phyloP scores from a whole-genome alignment of 2,113 vertebrate genomes.

The Setophaga kirtlandii region DNA sequence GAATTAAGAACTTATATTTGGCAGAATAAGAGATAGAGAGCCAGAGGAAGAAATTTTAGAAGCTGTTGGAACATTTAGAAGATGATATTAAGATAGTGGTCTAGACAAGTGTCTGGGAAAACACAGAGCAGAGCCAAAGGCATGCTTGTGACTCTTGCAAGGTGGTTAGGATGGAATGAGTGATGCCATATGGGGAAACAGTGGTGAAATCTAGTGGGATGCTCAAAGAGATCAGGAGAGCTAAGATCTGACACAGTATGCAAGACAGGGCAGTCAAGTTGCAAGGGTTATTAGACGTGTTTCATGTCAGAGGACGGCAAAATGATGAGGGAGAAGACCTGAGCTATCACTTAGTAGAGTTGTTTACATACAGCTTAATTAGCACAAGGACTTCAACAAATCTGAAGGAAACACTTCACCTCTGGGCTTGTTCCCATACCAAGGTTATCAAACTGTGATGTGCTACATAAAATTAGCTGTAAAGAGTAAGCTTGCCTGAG shows the following conservation, averaged over 20 bases:
- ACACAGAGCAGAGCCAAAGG: neutral
- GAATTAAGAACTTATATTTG: neutral
- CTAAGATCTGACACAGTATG: neutral
- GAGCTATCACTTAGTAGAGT: neutral
- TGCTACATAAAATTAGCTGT: slow-evolving; percentile 22
- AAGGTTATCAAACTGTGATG: slow-evolving; percentile 12
- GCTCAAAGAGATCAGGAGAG: neutral
- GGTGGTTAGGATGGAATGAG: neutral
- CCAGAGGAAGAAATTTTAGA: neutral
- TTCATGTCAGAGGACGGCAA: neutral
- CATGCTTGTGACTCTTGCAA: neutral
- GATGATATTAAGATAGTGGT: neutral
- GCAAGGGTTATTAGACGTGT: neutral
- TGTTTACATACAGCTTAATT: slow-evolving; percentile 22
- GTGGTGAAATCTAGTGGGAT: neutral
- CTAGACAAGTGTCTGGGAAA: neutral
- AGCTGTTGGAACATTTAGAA: neutral
- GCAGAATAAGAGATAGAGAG: rapidly evolving
- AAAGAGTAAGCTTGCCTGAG: neutral
- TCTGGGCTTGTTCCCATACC: neutral
- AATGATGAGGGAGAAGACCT: neutral
- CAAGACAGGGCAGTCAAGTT: neutral
- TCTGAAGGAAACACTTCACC: neutral
- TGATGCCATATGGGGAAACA: neutral
- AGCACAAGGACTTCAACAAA: neutral